Evolutionary conservation across 2,888 invertebrate species (phyloP).

Genomic region (Steinernema scapterisci): DNA sequence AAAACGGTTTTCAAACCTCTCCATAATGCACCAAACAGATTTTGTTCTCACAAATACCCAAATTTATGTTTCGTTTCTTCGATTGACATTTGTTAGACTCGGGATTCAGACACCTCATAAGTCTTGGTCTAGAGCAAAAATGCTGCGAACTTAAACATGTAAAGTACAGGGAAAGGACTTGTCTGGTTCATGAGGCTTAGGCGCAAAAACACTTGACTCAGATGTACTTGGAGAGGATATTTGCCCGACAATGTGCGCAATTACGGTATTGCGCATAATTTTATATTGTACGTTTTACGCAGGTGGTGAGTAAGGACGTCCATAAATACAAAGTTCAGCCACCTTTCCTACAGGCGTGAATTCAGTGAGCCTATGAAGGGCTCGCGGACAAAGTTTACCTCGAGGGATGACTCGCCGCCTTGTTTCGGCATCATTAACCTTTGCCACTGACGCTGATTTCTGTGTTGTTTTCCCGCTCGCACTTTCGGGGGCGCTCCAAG

Average conservation of each 20-base stretch:
- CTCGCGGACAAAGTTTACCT: neutral
- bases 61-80: too few species aligned
- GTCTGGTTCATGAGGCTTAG: neutral
- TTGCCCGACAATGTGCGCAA: constrained; percentile 19
- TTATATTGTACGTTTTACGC: neutral
- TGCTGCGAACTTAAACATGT: neutral
- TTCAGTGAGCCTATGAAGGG: neutral
- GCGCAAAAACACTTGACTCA: constrained; percentile 12
- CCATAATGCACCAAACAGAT: too few species aligned
- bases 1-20: too few species aligned
- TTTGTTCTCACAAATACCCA: too few species aligned
- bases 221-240: neutral
- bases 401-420: neutral
- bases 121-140: too few species aligned
- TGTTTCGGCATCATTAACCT: constrained; percentile 8
- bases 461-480: constrained; percentile 17
- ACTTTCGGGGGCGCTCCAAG: constrained; percentile 1
- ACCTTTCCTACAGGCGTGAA: neutral
- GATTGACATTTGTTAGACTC: too few species aligned
- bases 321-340: neutral
- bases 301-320: neutral
- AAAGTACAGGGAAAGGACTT: constrained; percentile 14
- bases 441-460: neutral
- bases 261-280: constrained; percentile 5
- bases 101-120: too few species aligned